These are phyloP conservation scores for Gymnocypris eckloni DNA, from an alignment of 2,797 vertebrate genomes.

Conservation along the genomic window DNA sequence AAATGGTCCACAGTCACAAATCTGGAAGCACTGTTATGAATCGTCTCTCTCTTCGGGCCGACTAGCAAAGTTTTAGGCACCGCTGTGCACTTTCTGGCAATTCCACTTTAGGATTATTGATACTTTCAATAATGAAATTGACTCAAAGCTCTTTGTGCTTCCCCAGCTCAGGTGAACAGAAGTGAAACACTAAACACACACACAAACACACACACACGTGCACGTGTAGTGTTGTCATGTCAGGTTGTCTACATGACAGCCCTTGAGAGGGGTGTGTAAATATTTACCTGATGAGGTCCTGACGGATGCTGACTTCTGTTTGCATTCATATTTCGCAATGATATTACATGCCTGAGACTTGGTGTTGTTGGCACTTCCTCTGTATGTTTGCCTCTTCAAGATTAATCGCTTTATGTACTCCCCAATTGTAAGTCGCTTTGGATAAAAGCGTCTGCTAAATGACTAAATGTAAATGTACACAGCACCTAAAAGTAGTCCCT, in stretches of 20 bases:
- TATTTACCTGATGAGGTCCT: slow-evolving; percentile 53
- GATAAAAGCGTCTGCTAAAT: too few species aligned
- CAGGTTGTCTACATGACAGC: slow-evolving; percentile 51
- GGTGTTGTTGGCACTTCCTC: too few species aligned
- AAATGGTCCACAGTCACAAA: not conserved
- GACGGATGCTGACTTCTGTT: slow-evolving; percentile 47
- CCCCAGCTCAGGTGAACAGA: not conserved
- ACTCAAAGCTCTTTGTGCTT: slow-evolving; percentile 18
- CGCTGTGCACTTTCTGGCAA: not conserved
- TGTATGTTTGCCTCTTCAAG: too few species aligned
- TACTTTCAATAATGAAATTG: slow-evolving; percentile 41
- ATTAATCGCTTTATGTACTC: too few species aligned
- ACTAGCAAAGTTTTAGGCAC: slow-evolving; percentile 5
- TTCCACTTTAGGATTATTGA: slow-evolving; percentile 42
- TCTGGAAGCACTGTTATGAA: slow-evolving; percentile 23
- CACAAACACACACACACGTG: slow-evolving; percentile 10
- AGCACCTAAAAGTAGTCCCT: too few species aligned
- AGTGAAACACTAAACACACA: slow-evolving; percentile 42
- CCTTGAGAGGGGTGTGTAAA: slow-evolving; percentile 49
- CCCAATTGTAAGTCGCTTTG: too few species aligned
- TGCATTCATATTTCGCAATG: too few species aligned
- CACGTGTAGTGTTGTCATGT: slow-evolving; percentile 34
- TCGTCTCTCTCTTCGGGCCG: not conserved
- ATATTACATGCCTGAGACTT: too few species aligned
- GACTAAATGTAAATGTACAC: too few species aligned